Evolutionary conservation across 2,797 vertebrate species (phyloP), one percentile per base, ranked within the genome.

Genomic region (Moxostoma hubbsi): DNA sequence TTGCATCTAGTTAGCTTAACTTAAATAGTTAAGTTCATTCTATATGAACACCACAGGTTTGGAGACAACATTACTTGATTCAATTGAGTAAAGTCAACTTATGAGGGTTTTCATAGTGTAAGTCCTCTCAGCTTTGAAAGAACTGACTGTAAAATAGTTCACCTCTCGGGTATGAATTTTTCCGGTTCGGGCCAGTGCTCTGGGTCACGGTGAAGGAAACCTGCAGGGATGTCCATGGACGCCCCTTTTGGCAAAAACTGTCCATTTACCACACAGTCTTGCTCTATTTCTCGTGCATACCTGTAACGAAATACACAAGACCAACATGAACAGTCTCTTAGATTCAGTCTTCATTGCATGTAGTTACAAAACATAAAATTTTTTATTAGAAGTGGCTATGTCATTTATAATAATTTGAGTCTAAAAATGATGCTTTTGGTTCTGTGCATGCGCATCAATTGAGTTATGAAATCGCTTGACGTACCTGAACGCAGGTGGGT

Each of bases 401-500:
- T 55, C 0, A 7, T 57, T 15, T 8, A 24, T 15, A 8, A 7
- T 46, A n/a, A 9, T 46, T 9, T 46, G 9, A 36, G 36, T 36
- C 36, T 36, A 36, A 36, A 36, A 36, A 36, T 36, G 2, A 36
- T 3, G 61, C n/a, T 45, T 3, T 36, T n/a, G 36, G 43, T 46
- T 47, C 45, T 47, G 3, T n/a, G 63, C 45, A 50, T 49, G 70
- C 61, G 10, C 16, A 9, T 24, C 2, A 59, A 61, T 0, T 0
- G 36, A n/a, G 24, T 1, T 45, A 11, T 50, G n/a, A 50, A 68
- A 13, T 11, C 9, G 15, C 15, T 16, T 13, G 5, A 58, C 51
- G 7, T 93, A 98, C 98, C 96, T 97, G 93, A 98, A 96, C 15
- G 92, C 97, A 8, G 97, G 97, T 6, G 97, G 97, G 85, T 97